These are phyloP conservation scores for Sebastes umbrosus DNA, from an alignment of 2,797 vertebrate species.

Conservation along the genomic window DNA sequence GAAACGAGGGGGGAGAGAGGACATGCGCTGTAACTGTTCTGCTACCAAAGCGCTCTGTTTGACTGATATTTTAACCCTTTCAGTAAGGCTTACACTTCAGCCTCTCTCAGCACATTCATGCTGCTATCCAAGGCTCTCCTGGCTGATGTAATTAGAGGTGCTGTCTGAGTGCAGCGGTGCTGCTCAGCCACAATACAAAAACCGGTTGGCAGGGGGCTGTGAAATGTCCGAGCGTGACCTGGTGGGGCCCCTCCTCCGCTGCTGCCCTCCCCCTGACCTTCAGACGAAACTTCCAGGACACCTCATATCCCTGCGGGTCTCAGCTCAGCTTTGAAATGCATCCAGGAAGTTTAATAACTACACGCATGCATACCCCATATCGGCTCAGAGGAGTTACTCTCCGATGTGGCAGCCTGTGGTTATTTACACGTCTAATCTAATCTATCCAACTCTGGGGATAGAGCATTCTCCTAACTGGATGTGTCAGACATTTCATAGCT, in stretches of 20 bases:
- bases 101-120: background rate
- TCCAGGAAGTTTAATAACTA: slow-evolving; percentile 54
- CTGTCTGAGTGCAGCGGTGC: slow-evolving; percentile 19
- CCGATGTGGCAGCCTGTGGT: background rate
- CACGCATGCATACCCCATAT: slow-evolving; percentile 56
- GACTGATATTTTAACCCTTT: background rate
- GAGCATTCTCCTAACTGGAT: background rate
- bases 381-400: slow-evolving; percentile 19
- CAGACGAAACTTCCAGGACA: slow-evolving; percentile 27
- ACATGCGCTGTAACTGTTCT: background rate
- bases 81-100: background rate
- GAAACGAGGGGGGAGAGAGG: background rate
- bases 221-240: slow-evolving; percentile 51
- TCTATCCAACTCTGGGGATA: background rate
- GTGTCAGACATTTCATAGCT: slow-evolving; percentile 15
- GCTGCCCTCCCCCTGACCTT: slow-evolving; percentile 53
- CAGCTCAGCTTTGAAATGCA: slow-evolving; percentile 38
- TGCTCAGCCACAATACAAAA: slow-evolving; percentile 40
- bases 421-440: slow-evolving; percentile 30
- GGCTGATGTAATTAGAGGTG: slow-evolving; percentile 41
- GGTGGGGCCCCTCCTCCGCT: slow-evolving; percentile 15
- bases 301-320: slow-evolving; percentile 25
- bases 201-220: slow-evolving; percentile 40
- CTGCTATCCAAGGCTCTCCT: slow-evolving; percentile 8
- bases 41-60: background rate